Evolutionary conservation across 2,888 invertebrate genomes (phyloP).

Genomic region (Mesoligia furuncula): DNA sequence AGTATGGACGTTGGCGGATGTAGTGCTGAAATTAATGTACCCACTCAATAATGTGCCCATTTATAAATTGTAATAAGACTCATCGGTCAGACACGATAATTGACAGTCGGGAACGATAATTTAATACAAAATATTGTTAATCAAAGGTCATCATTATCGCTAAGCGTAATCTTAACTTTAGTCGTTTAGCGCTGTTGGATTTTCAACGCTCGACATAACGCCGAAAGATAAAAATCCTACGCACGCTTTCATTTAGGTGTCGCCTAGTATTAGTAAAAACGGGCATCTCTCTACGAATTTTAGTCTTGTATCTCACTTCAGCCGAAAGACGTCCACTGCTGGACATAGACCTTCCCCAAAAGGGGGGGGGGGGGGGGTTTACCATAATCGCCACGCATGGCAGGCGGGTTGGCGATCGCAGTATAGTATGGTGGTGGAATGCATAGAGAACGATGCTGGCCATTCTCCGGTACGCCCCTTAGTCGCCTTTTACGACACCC

Average conservation of each 20-base stretch:
- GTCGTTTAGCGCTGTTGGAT: neutral
- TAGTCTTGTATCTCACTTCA: neutral
- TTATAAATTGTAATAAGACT: neutral
- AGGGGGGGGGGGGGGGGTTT: no score
- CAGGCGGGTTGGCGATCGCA: no score
- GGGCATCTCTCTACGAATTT: neutral
- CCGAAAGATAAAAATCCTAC: neutral
- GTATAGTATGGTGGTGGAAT: no score
- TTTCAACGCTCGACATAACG: neutral
- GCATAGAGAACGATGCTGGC: no score
- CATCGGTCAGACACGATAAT: neutral
- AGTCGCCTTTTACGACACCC: no score
- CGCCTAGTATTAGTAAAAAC: no score
- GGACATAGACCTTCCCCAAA: no score
- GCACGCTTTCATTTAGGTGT: neutral
- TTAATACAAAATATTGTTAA: neutral
- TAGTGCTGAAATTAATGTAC: neutral
- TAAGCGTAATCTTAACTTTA: neutral
- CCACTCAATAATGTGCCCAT: neutral
- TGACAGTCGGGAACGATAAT: neutral
- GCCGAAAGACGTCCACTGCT: no score
- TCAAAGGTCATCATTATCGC: neutral
- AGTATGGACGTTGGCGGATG: conserved; percentile 62
- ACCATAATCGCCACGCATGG: no score
- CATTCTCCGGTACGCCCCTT: no score